Conservation (phyloP, 2,797 vertebrate genomes). For the Atherinosoma microstoma region DNA sequence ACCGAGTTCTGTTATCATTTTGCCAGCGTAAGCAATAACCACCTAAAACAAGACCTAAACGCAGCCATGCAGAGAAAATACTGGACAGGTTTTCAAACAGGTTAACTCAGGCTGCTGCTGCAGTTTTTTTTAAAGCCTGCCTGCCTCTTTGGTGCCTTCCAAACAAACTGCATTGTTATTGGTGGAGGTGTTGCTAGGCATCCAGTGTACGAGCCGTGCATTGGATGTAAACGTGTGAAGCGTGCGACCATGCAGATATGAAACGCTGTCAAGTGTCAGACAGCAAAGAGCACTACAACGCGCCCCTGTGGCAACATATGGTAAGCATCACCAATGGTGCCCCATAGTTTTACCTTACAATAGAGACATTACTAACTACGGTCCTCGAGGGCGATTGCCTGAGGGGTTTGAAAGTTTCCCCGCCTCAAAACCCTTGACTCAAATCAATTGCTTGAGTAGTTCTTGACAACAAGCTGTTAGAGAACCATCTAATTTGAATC, state of each 20-base stretch:
- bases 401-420: no score
- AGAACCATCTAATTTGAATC: no score
- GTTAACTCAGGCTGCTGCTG: background rate
- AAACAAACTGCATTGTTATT: slow-evolving; percentile 71
- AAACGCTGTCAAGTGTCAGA: slow-evolving; percentile 40
- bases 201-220: slow-evolving; percentile 63
- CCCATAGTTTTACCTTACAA: no score
- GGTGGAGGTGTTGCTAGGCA: slow-evolving; percentile 72
- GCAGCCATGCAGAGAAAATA: background rate
- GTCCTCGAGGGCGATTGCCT: no score
- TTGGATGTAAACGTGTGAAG: slow-evolving; percentile 62
- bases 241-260: slow-evolving; percentile 51
- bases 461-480: no score
- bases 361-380: no score
- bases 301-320: background rate
- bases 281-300: slow-evolving; percentile 22
- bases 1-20: background rate
- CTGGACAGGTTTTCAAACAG: background rate
- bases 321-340: background rate
- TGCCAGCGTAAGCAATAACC: background rate
- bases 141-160: slow-evolving; percentile 20
- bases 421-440: no score
- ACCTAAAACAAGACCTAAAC: background rate
- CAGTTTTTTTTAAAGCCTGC: slow-evolving; percentile 63
- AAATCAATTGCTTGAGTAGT: no score